Evolutionary conservation across 2,113 vertebrate genomes (phyloP), one percentile per base, ranked within the genome.

Genomic region (Canis aureus): DNA sequence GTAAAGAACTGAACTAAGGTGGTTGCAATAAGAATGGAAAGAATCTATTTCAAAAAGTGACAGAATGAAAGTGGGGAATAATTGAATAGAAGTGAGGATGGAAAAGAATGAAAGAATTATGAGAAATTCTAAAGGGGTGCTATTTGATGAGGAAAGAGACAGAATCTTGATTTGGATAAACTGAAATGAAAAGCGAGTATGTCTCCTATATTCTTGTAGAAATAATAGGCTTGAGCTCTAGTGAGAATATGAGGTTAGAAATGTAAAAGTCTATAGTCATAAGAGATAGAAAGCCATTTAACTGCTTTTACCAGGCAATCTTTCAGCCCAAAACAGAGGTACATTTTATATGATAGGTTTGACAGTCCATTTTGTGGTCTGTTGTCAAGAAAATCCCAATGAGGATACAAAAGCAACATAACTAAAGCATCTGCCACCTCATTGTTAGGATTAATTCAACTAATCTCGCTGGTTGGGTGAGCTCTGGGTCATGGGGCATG

Each of bases 321-420:
- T 51, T 84, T 74, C 19, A 91, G 62, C 69, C 8, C 16, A 81
- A 97, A 95, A 93, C 89, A 92, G 8, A 94, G 66, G 20, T 62
- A 86, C 32, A 89, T 62, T 96, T 79, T 87, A 49, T 35, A 67
- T 71, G 27, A 83, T 62, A 69, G 1, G 15, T 93, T 90, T 91
- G n/a, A 96, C 23, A 49, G 38, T 84, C 81, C 53, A 89, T 62
- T 93, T 51, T 95, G 57, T 88, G 69, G 4, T 81, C 55, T 94
- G 69, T 80, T 49, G 94, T 60, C 87, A 91, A 20, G 78, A 96
- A 95, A 95, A 89, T 89, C 96, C 73, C 86, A 29, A 67, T 86
- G 43, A 89, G 17, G 53, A 80, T 67, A 60, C 55, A 43, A 93
- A 88, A 8, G 32, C 59, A 94, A 62, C 32, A 49, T 49, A 85